phyloP scores from a whole-genome alignment of 2,113 vertebrate species.

The Gyps fulvus region DNA sequence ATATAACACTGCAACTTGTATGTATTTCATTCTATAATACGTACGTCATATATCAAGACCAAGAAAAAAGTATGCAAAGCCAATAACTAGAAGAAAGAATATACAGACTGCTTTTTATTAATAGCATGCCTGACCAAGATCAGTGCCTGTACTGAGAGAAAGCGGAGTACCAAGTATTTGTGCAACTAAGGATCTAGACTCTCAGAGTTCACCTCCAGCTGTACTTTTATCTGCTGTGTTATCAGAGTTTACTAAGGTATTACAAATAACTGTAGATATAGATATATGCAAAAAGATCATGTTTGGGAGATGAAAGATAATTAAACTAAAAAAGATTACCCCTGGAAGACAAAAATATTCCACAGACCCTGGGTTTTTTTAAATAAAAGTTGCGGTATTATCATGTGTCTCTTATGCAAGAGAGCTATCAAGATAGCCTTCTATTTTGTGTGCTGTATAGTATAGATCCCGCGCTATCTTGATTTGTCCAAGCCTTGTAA shows the following conservation, averaged over 20 bases:
- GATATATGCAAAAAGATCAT: neutral
- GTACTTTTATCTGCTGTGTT: neutral
- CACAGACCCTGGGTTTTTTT: neutral
- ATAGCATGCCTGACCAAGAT: neutral
- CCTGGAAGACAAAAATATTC: neutral
- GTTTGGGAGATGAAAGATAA: neutral
- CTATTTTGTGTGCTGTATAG: neutral
- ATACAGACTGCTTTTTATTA: neutral
- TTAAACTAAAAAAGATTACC: neutral
- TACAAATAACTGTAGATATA: neutral
- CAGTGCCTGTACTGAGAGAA: neutral
- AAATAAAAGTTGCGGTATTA: neutral
- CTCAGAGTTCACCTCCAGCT: neutral
- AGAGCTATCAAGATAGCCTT: neutral
- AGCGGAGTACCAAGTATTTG: neutral
- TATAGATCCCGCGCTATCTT: accelerated
- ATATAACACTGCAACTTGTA: neutral
- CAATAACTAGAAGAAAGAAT: neutral
- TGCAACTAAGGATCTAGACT: neutral
- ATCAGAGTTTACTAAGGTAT: neutral
- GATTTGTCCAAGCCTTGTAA: neutral
- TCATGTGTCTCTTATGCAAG: neutral
- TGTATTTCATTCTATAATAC: neutral
- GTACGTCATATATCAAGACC: neutral
- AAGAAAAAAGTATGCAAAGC: neutral